Conservation (phyloP, 2,113 vertebrate species). For the Malaclemys terrapin region DNA sequence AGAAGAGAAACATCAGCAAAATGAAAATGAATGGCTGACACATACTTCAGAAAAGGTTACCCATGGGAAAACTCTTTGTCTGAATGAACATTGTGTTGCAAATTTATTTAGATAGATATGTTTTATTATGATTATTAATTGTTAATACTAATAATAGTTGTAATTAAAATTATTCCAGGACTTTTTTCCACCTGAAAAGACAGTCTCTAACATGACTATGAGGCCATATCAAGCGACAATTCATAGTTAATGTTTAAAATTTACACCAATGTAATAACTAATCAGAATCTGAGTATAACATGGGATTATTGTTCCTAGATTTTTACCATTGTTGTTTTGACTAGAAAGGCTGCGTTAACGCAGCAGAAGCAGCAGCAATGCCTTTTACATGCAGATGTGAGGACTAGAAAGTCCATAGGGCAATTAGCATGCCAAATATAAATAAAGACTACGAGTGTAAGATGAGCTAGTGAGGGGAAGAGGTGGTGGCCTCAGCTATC, state of each 20-base stretch:
- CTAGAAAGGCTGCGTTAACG: not conserved
- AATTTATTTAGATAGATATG: not conserved
- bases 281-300: not conserved
- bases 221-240: constrained; percentile 19
- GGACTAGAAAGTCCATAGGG: not conserved
- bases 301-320: not conserved
- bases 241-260: constrained; percentile 12
- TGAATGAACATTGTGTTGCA: constrained; percentile 49
- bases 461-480: not conserved
- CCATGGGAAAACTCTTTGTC: constrained; percentile 44
- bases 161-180: constrained; percentile 18
- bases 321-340: not conserved
- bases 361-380: not conserved
- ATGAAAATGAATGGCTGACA: constrained; percentile 6
- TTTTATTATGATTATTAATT: not conserved
- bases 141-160: constrained; percentile 37
- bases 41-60: constrained; percentile 3
- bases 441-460: fast-evolving
- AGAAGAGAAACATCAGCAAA: constrained; percentile 44
- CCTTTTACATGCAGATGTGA: not conserved
- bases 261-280: not conserved
- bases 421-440: not conserved
- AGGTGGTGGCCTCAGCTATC: not conserved
- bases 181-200: constrained; percentile 34
- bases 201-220: not conserved